Base-by-base conservation (phyloP, 2,888 invertebrate genomes). In the Epirrhoe tristata region DNA sequence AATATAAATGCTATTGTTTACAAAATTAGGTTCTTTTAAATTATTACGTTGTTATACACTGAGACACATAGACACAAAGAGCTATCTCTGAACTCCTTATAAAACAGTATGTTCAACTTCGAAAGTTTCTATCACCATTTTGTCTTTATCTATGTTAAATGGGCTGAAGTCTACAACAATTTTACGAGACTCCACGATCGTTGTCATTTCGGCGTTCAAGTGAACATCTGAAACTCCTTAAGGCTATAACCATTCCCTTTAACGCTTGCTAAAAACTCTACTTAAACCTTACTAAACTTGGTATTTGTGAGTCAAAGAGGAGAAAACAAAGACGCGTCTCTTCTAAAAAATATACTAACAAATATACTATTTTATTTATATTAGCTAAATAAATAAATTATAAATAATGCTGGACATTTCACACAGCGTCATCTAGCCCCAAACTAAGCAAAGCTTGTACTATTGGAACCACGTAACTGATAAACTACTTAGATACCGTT, bases 181-280 rank as follows among this genome's bases (percentile, higher is more conserved):
- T 68, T 68, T 64, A 68, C 61, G 68, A 64, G 46, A 34, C 46
- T 32, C 24, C 53, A n/a, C 36, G 58, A 68, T 64, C 58, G 53
- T 55, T 31, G 61, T 58, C 57, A 64, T 65, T 65, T 34, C 46
- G 54, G 10, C 64, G 61, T 68, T 68, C 58, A 62, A 64, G 36
- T 43, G 64, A 68, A 64, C 68, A 65, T 68, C 61, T 67, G 60
- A 34, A 67, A 61, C 58, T 60, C 60, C 60, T 64, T 57, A 60
- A 46, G 67, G 60, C 60, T 32, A 67, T 67, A 64, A 67, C 67
- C 57, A 46, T 67, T 67, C 7, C 24, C 50, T 66, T 66, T 67
- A 63, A 59, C 43, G 62, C 55, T 56, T 62, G 58, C 66, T 68
- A 61, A 68, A 64, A 68, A 61, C 64, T 67, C 53, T 36, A 48